phyloP scores from a whole-genome alignment of 1,140 invertebrate genomes.

The Pachypsylla venusta region DNA sequence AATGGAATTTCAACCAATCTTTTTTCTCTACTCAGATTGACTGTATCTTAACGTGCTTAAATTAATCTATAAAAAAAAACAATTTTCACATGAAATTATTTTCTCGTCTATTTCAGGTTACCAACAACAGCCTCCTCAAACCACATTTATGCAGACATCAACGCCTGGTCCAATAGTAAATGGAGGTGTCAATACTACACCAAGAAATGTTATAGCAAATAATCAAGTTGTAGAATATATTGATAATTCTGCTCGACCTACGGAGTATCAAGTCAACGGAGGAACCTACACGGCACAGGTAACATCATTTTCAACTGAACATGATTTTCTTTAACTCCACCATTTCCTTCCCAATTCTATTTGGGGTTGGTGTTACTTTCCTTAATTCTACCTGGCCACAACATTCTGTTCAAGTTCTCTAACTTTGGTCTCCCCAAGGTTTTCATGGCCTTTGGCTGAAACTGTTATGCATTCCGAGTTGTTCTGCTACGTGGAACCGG shows the following conservation, averaged over 20 bases:
- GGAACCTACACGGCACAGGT: slow-evolving; percentile 22
- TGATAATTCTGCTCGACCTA: slow-evolving; percentile 20
- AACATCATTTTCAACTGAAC: slow-evolving; percentile 3
- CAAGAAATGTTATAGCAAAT: not conserved
- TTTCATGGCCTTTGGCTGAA: no score
- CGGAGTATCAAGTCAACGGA: slow-evolving; percentile 23
- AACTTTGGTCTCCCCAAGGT: no score
- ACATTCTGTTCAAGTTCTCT: no score
- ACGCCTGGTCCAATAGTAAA: slow-evolving; percentile 10
- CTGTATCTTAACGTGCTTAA: not conserved
- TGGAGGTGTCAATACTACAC: slow-evolving; percentile 15
- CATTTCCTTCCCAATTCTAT: not conserved
- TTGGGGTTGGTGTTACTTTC: not conserved
- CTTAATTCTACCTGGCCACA: no score
- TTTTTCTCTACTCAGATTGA: no score
- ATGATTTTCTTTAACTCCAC: not conserved
- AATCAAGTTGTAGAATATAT: slow-evolving; percentile 19
- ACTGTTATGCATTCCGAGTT: no score
- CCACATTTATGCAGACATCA: slow-evolving; percentile 13
- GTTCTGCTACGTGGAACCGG: no score
- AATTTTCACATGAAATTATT: not conserved
- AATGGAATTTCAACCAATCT: no score
- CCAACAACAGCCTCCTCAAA: slow-evolving; percentile 7
- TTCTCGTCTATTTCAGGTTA: slow-evolving; percentile 9
- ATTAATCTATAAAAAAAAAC: not conserved